Base-by-base conservation (phyloP, 2,888 invertebrate species). In the Drosophila neonasuta region DNA sequence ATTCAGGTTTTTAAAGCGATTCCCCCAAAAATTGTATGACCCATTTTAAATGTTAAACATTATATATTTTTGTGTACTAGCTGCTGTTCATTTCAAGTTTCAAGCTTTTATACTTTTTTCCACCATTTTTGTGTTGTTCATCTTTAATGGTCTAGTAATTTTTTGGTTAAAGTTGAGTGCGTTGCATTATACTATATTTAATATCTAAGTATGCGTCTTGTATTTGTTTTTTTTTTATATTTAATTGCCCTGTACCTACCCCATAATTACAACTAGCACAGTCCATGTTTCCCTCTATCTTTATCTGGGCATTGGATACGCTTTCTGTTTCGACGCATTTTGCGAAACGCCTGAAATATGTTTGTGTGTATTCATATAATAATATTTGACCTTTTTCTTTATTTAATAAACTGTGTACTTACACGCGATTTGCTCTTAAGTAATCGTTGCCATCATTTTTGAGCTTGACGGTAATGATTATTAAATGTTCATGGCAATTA, bases 161-260 rank as follows among this genome's bases (percentile, higher is more conserved):
- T 32, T 32, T 61, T 17, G 44, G 46, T 44, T 54, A 13, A 42
- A 60, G 42, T 60, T 54, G 52, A 54, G 48, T 20, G 52, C 54
- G 3, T 48, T 30, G 30, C 54, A 30, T 39, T 61, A 41, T 41
- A 15, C 54, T 46, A 52, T 46, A 36, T 39, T 45, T 44, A 52
- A 45, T 45, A 54, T 41, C 36, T 41, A 48, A 48, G 34, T 5
- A 15, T 30, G 41, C 36, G 36, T 36, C 36, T 36, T 11, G 34
- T 36, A 20, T 20, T 20, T 20, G 17, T 17, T 46, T 45, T 13
- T 15, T 24, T 24, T 45, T 13, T 45, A 6, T 24, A 6, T 45
- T 58, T 42, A 50, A 57, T 49, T 60, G 59, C 52, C 15, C 11
- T 13, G 20, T 39, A 15, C 30, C n/a, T 41, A 36, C 46, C n/a